Base-by-base conservation (phyloP, 1,140 invertebrate species). In the Dendrolimus punctatus region DNA sequence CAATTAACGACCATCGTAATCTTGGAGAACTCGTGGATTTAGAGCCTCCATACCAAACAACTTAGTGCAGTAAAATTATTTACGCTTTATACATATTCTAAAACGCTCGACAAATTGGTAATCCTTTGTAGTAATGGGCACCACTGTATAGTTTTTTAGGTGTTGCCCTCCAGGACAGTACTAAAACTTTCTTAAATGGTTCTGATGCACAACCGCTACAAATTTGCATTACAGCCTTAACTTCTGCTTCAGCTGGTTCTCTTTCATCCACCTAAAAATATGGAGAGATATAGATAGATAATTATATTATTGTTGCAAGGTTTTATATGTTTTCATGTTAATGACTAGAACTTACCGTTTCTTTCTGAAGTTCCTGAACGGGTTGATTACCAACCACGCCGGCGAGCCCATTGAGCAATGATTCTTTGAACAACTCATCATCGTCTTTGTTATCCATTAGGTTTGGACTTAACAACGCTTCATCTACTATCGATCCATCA, bases 231-330 rank as follows among this genome's bases (percentile, higher is more conserved):
- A 95, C 92, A 2, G 91, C 90, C 57, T 88, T 91, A 0, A 95
- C 94, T 75, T 95, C 94, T 23, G 90, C 93, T 73, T 95, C 94
- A 0, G 94, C 94, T 0, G 94, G 93, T 62, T 95, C 94, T n/a
- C 92, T 87, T 62, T 94, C 93, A 39, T 93, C 90, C 43, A 89
- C 85, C 76, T 88, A 71, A 36, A 47, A 85, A 60, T 73, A 53
- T 80, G 52, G 40, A 49, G 10, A 49, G 36, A 50, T n/a, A 39
- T 10, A 41, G 41, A 1, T 40, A 5, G 9, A 39, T 55, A 49
- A 49, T 10, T 46, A 49, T 36, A 2, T 40, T 47, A 45, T 45
- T 3, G 23, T 9, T n/a, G n/a, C 49, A n/a, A 8, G 9, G 39
- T 9, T 40, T 39, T 50, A 4, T n/a, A 9, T n/a, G 36, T 4